A percentile compares a stretch with the other conserved stretches of the same genome.
phyloP scores from a whole-genome alignment of 2,888 invertebrate species.

The Strigamia transsilvanica region DNA sequence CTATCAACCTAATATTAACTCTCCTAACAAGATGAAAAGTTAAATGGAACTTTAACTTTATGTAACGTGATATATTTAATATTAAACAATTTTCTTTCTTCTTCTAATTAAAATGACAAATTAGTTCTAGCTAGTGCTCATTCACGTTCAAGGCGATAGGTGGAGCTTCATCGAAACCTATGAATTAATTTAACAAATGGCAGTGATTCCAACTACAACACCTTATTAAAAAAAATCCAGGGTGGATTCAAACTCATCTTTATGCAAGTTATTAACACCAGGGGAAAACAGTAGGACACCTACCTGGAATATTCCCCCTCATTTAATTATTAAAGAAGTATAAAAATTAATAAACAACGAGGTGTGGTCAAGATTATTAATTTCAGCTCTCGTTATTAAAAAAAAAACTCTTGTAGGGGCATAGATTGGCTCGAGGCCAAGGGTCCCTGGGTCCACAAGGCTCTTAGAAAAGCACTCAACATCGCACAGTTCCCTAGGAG shows the following conservation, averaged over 20 bases:
- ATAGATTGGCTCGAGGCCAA: conserved; percentile 13
- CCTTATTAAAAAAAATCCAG: conserved; percentile 31
- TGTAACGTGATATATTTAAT: no score
- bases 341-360: not conserved
- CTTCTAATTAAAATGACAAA: no score
- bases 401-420: not conserved
- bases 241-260: conserved; percentile 14
- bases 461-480: conserved; percentile 41
- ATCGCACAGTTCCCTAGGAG: not conserved
- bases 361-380: not conserved
- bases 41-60: no score
- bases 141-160: not conserved
- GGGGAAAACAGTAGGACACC: not conserved
- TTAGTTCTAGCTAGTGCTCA: not conserved
- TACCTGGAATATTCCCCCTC: not conserved
- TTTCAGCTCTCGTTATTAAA: not conserved
- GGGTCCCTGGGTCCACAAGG: conserved; percentile 18
- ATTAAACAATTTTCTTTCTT: no score
- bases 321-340: not conserved
- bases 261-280: not conserved
- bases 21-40: no score
- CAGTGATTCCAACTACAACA: not conserved
- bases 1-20: no score
- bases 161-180: not conserved
- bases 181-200: conserved; percentile 33